A percentile compares a stretch with the other conserved stretches of the same genome.
phyloP scores from a whole-genome alignment of 2,888 invertebrate genomes.

The Pycnomerus fuliginosus region DNA sequence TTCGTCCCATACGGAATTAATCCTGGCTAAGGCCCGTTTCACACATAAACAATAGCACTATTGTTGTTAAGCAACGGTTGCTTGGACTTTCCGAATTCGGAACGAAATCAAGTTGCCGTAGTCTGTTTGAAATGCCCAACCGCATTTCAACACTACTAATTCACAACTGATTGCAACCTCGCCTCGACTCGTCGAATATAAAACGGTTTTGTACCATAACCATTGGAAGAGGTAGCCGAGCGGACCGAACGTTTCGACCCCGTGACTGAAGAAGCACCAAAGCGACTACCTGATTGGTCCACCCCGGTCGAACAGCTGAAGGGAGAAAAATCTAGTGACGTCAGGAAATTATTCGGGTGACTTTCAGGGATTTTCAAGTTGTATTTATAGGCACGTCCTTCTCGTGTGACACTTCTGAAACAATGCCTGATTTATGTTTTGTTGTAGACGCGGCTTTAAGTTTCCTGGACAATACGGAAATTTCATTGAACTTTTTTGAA shows the following conservation, averaged over 20 bases:
- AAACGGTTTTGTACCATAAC: constrained; percentile 23
- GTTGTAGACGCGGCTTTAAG: too few relatives aligned
- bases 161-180: constrained; percentile 19
- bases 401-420: too few relatives aligned
- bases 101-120: constrained; percentile 19
- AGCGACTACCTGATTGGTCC: constrained; percentile 2
- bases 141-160: constrained; percentile 25
- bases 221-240: too few relatives aligned
- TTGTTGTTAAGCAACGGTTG: not conserved
- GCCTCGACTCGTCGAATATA: constrained; percentile 17
- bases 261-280: too few relatives aligned
- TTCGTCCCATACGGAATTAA: too few relatives aligned
- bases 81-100: not conserved
- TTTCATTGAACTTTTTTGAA: not conserved
- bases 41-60: too few relatives aligned
- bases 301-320: constrained; percentile 3
- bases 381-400: too few relatives aligned
- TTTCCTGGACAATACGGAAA: too few relatives aligned
- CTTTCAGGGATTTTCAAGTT: not conserved
- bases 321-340: constrained; percentile 11
- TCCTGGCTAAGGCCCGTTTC: constrained; percentile 3
- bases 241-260: too few relatives aligned
- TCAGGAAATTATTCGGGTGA: constrained; percentile 6
- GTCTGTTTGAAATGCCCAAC: constrained; percentile 23
- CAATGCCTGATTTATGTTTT: too few relatives aligned